These are phyloP conservation scores for Dryomyza anilis DNA, from an alignment of 2,888 invertebrate species.

Conservation along the genomic window DNA sequence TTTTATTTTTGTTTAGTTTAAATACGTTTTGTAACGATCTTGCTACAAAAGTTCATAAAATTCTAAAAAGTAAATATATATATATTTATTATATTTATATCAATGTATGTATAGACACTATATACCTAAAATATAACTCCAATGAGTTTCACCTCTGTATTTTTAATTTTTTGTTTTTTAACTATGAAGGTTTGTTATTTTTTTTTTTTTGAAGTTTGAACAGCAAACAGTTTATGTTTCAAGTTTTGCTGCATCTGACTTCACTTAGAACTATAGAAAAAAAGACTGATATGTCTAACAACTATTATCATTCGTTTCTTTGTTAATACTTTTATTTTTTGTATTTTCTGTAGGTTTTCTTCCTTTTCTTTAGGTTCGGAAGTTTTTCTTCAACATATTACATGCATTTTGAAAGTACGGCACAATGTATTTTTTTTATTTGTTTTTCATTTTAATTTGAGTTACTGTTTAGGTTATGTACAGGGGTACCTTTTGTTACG, in stretches of 20 bases:
- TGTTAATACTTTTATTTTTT: slow-evolving; percentile 39
- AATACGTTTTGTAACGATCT: slow-evolving; percentile 30
- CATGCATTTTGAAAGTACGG: no score
- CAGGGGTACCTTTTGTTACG: no score
- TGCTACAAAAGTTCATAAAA: slow-evolving; percentile 26
- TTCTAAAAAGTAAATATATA: background rate
- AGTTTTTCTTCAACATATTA: background rate
- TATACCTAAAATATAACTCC: slow-evolving; percentile 16
- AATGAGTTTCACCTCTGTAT: slow-evolving; percentile 9
- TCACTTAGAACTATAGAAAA: slow-evolving; percentile 44
- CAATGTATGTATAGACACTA: no score
- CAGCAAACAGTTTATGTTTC: no score
- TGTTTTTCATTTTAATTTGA: background rate
- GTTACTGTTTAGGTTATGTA: background rate
- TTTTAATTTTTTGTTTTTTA: slow-evolving; percentile 27
- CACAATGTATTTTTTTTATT: background rate
- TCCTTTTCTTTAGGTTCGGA: background rate
- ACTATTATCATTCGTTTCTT: slow-evolving; percentile 62
- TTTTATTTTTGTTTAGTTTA: slow-evolving; percentile 35
- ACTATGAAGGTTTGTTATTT: slow-evolving; percentile 31
- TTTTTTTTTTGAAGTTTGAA: slow-evolving; percentile 29
- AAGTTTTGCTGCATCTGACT: background rate
- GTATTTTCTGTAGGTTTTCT: background rate
- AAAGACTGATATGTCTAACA: slow-evolving; percentile 62
- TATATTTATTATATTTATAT: slow-evolving; percentile 7